Percentiles rank a stretch among this genome's conserved stretches.
These are phyloP conservation scores for Dasyprocta punctata DNA, from an alignment of 2,113 vertebrate species.

Conservation along the genomic window DNA sequence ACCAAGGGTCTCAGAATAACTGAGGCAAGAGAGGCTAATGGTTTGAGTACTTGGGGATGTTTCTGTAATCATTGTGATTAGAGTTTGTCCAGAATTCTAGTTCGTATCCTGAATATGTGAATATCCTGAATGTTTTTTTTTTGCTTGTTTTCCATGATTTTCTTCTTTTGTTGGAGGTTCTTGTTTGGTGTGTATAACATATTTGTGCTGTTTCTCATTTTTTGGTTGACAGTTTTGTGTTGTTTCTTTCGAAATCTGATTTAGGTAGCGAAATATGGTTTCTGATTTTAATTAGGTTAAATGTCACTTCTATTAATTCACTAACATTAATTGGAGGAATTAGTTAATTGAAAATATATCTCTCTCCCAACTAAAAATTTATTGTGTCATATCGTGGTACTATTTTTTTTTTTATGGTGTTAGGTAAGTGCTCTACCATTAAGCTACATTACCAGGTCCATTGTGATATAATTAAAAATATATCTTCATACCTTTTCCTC, in stretches of 20 bases:
- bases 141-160: neutral
- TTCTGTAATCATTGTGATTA: neutral
- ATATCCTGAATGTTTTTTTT: neutral
- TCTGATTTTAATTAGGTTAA: slow-evolving; percentile 47
- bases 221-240: slow-evolving; percentile 32
- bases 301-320: neutral
- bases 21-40: neutral
- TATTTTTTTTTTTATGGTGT: neutral
- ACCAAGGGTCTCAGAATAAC: neutral
- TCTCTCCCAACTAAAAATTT: neutral
- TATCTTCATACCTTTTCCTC: neutral
- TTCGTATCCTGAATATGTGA: slow-evolving; percentile 5
- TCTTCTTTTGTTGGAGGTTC: neutral
- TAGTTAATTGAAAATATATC: slow-evolving; percentile 25
- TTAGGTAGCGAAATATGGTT: neutral
- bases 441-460: neutral
- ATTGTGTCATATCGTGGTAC: neutral
- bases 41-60: slow-evolving; percentile 32
- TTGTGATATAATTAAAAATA: neutral
- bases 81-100: slow-evolving; percentile 12
- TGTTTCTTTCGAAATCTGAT: slow-evolving; percentile 44
- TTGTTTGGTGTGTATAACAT: neutral
- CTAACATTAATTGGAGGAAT: slow-evolving; percentile 37
- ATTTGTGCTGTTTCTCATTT: slow-evolving; percentile 1
- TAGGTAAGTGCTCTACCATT: neutral